Evolutionary conservation across 2,888 invertebrate species (phyloP).

Genomic region (Agrotis ipsilon): DNA sequence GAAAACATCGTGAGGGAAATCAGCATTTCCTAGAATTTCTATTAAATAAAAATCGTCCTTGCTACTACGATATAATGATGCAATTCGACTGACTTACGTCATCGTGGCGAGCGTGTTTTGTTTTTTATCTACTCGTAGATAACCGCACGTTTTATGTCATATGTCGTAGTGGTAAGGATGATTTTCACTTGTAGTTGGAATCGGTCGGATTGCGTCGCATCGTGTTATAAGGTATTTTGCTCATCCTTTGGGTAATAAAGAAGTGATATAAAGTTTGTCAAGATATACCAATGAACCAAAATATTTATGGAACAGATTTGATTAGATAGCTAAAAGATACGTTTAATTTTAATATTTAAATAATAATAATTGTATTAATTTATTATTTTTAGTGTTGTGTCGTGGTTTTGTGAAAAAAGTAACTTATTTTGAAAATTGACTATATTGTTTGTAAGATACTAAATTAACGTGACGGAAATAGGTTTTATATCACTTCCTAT

Average conservation of each 20-base stretch:
- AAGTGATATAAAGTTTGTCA: not conserved
- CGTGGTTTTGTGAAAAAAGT: constrained; percentile 22
- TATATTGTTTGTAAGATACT: not conserved
- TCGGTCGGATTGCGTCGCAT: too few relatives aligned
- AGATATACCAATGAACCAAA: constrained; percentile 29
- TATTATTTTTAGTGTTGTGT: constrained; percentile 52
- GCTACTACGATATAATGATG: too few relatives aligned
- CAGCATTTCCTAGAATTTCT: too few relatives aligned
- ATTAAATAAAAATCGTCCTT: too few relatives aligned
- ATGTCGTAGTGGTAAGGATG: too few relatives aligned
- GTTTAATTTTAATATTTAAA: constrained; percentile 54
- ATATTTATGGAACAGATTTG: constrained; percentile 37
- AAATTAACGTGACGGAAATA: not conserved
- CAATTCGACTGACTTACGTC: too few relatives aligned
- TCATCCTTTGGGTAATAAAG: too few relatives aligned
- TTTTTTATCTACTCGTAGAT: too few relatives aligned
- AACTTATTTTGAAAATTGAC: not conserved
- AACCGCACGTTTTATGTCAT: too few relatives aligned
- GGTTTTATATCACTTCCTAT: not conserved
- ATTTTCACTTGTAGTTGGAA: too few relatives aligned
- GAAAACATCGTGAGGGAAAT: too few relatives aligned
- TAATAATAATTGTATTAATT: constrained; percentile 57
- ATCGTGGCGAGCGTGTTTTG: too few relatives aligned
- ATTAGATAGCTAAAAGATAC: constrained; percentile 59
- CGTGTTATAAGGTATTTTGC: not conserved